These are phyloP conservation scores for Proterorhinus semilunaris DNA, from an alignment of 2,113 vertebrate genomes.

Conservation along the genomic window DNA sequence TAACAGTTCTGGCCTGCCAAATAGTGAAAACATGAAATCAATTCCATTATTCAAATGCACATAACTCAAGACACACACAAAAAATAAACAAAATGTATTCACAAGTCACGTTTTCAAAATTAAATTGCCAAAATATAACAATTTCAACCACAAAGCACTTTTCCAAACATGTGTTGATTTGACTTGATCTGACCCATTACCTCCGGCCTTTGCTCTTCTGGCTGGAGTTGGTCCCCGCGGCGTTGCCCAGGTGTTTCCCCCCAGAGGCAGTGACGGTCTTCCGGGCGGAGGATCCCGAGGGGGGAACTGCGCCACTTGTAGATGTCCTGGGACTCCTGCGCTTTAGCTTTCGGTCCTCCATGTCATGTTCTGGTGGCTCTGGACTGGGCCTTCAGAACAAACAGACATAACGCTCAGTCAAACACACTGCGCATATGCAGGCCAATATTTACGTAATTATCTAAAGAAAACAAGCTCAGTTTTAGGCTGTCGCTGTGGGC, in stretches of 20 bases:
- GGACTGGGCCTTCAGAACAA: neutral
- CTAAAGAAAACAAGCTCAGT: too few species aligned
- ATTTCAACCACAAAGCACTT: too few species aligned
- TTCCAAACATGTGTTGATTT: too few species aligned
- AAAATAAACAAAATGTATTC: too few species aligned
- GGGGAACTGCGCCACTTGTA: conserved; percentile 68
- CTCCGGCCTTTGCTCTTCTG: conserved; percentile 87
- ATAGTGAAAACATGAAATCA: too few species aligned
- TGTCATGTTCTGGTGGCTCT: conserved; percentile 60
- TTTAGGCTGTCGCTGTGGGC: neutral
- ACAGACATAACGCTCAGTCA: neutral
- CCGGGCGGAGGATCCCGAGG: conserved; percentile 49
- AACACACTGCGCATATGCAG: too few species aligned
- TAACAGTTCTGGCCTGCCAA: too few species aligned
- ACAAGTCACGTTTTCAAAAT: too few species aligned
- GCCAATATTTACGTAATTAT: too few species aligned
- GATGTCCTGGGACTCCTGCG: conserved; percentile 88
- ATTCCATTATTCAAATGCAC: too few species aligned
- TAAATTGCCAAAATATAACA: too few species aligned
- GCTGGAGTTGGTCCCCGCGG: conserved; percentile 76
- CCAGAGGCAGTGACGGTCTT: conserved; percentile 63
- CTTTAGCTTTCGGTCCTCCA: conserved; percentile 94
- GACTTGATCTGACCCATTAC: conserved; percentile 53
- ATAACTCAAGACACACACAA: too few species aligned
- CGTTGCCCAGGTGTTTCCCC: conserved; percentile 81